Base-by-base conservation (phyloP, 2,113 vertebrate genomes). In the Chaenocephalus aceratus region DNA sequence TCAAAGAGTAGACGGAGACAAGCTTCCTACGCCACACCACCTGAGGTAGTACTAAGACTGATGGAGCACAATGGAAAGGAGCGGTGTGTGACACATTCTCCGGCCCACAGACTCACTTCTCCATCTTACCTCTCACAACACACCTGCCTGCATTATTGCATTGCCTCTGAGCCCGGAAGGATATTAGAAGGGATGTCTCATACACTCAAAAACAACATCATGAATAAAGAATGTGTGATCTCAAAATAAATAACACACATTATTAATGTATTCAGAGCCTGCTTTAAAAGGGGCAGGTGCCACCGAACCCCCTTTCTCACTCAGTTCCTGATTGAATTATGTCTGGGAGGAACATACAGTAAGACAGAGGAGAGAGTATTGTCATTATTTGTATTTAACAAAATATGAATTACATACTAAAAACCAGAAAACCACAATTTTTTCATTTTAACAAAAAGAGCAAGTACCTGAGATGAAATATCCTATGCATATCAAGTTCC, bases 151-250 rank as follows among this genome's bases (percentile, higher is more conserved):
- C 69, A 64, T 85, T 83, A 79, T 90, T 80, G 69, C 63, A 78
- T 54, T 77, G 48, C 71, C 80, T 76, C 73, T 56, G 63, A 89
- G 80, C 76, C 74, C 77, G 41, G 84, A 72, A 87, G 85, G 85
- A 88, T 81, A 86, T 86, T 73, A 70, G 80, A 53, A 78, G 80
- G 77, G 77, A 88, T 88, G 88, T 84, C 75, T 88, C 71, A 75
- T 74, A 76, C 61, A 57, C 80, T 84, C 74, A 70, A 71, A 89
- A 90, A 85, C 79, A 92, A 87, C 87, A 81, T 79, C 59, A 86
- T 94, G 84, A 87, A 94, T 92, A 87, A 90, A 91, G 60, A 90
- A 94, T 90, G 76, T 53, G 30, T 77, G 53, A 77, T 88, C 86
- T 91, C 74, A 85, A 88, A 89, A 89, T 85, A 83, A 94, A 88